A percentile compares a stretch with the other conserved stretches of the same genome.
Conservation (phyloP, 2,113 vertebrate genomes). For the Callaeas wilsoni region DNA sequence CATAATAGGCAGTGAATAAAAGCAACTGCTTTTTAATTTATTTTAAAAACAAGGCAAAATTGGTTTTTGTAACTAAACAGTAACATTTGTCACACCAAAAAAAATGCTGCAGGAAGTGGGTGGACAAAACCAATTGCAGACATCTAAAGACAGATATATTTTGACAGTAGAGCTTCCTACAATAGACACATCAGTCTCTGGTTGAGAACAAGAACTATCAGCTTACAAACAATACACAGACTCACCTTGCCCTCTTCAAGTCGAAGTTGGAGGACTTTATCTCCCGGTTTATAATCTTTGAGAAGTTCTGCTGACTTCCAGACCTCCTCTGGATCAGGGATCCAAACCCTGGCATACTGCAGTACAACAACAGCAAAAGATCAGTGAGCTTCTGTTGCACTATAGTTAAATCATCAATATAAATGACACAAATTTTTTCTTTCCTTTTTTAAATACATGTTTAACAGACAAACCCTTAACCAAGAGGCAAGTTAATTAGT, state of each 20-base stretch:
- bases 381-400: not conserved
- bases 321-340: slow-evolving; percentile 93
- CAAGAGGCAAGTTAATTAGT: not conserved
- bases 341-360: slow-evolving; percentile 95
- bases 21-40: not conserved
- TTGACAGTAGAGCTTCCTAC: not conserved
- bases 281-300: slow-evolving; percentile 90
- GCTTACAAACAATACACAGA: not conserved
- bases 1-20: not conserved
- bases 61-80: not conserved
- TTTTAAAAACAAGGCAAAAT: not conserved
- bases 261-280: slow-evolving; percentile 83
- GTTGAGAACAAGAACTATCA: not conserved
- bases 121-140: not conserved
- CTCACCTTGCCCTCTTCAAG: slow-evolving; percentile 91
- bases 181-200: not conserved
- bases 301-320: slow-evolving; percentile 95
- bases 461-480: not conserved
- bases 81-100: not conserved
- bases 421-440: not conserved
- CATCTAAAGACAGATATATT: not conserved
- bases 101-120: not conserved
- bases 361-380: slow-evolving; percentile 24
- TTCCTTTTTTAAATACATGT: not conserved
- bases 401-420: not conserved